Evolutionary conservation across 1,140 invertebrate species (phyloP), one percentile per base, ranked within the genome.

Genomic region (Drosophila paulistorum): DNA sequence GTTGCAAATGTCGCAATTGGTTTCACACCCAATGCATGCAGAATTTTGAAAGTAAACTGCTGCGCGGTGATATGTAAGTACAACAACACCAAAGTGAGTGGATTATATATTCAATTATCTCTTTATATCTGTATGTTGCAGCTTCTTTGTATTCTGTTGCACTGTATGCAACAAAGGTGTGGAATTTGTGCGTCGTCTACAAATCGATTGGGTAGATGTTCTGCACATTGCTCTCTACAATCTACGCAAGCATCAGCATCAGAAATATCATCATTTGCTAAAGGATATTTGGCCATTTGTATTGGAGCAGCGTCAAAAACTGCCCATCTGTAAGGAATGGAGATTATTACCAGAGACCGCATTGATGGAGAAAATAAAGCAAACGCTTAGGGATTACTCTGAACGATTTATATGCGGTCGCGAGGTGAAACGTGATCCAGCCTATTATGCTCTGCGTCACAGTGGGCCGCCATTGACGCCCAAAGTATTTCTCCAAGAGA

Each of bases 21-120:
- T 98, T 98, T 92, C 98, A 98, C 93, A 97, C 97, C 93, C 96
- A 96, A 90, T 98, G 97, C 93, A 93, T 98, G 63, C 94, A 95
- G 39, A 70, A 83, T 96, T 96, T 93, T 92, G 98, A 84, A 94
- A 95, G 83, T 94, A 95, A 97, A 39, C 93, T 98, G 30, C 95
- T 98, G 81, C 96, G 96, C 90, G 97, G 97, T 65, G 97, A 98
- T 93, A 96, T 96, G 96, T 97, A 93, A 89, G 92, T 17, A 33
- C 20, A 26, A 26, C 5, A 17, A 37, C 5, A 20, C 0, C 11
- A n/a, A 9, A 20, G 0, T 13, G 1, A 11, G 3, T 10, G 35
- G n/a, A 11, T 0, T 48, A 61, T 9, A 13, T 55, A 41, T 0
- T 10, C 20, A 23, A 23, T n/a, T 65, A 17, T 35, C n/a, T 5